phyloP scores from a whole-genome alignment of 2,113 vertebrate genomes.

The Elaphurus davidianus region DNA sequence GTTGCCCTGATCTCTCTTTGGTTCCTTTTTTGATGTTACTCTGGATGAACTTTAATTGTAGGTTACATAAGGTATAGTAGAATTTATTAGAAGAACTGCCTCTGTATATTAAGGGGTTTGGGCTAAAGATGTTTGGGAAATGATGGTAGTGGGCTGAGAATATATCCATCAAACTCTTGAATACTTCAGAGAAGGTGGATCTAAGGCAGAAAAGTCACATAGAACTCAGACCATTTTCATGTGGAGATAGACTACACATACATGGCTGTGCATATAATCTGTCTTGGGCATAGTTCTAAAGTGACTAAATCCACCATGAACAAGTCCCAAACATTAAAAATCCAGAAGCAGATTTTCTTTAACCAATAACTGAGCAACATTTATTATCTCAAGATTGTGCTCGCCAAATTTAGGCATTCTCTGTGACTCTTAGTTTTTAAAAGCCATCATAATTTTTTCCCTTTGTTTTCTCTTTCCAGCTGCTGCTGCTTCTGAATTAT shows the following conservation, averaged over 20 bases:
- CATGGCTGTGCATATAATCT: background rate
- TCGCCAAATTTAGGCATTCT: background rate
- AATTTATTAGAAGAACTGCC: background rate
- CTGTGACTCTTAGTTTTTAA: background rate
- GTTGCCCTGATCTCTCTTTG: background rate
- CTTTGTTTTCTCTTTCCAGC: slow-evolving; percentile 5
- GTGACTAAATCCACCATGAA: background rate
- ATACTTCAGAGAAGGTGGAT: background rate
- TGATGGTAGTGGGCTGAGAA: background rate
- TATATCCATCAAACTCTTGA: background rate
- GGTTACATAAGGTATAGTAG: background rate
- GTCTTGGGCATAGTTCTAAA: background rate
- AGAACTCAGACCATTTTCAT: background rate
- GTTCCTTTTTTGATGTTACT: background rate
- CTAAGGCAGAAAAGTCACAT: background rate
- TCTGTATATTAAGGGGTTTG: background rate
- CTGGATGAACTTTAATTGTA: background rate
- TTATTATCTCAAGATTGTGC: background rate
- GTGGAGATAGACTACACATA: background rate
- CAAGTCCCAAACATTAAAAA: background rate
- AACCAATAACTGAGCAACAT: background rate
- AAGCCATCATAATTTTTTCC: background rate
- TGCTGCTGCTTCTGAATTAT: slow-evolving; percentile 3
- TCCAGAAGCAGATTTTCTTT: background rate
- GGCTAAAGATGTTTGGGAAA: background rate